Conservation (phyloP, 2,113 vertebrate species). For the Brachyhypopomus occidentalis region DNA sequence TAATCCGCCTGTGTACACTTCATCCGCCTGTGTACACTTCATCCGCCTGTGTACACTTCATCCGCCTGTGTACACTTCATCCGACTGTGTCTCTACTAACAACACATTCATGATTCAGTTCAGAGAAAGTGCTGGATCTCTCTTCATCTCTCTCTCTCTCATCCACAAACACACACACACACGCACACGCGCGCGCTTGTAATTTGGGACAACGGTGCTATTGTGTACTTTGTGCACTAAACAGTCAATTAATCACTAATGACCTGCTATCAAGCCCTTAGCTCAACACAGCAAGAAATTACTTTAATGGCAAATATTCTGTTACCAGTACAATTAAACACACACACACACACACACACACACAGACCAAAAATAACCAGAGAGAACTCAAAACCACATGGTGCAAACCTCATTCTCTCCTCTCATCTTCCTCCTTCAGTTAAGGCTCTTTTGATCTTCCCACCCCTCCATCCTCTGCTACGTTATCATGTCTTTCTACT, state of each 20-base stretch:
- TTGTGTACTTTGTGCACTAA: conserved; percentile 29
- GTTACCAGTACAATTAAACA: conserved; percentile 7
- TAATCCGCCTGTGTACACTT: no score
- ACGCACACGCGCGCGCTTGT: not conserved
- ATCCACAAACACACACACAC: not conserved
- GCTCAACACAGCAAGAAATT: conserved; percentile 22
- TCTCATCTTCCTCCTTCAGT: not conserved
- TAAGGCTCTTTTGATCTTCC: conserved; percentile 1
- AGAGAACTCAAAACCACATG: no score
- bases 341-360: conserved; percentile 24
- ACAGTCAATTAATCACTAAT: conserved; percentile 43
- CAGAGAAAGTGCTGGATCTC: not conserved
- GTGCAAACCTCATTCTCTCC: not conserved
- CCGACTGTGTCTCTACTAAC: no score
- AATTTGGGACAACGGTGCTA: not conserved
- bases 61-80: no score
- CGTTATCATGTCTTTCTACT: no score
- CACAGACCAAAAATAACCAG: no score
- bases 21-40: no score
- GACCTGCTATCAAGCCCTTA: conserved; percentile 29
- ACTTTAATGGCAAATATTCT: conserved; percentile 34
- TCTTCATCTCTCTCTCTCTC: not conserved
- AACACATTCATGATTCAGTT: not conserved
- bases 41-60: no score
- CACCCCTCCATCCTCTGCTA: conserved; percentile 37